Conservation (phyloP, 2,797 vertebrate species). For the Acanthiza pusilla region DNA sequence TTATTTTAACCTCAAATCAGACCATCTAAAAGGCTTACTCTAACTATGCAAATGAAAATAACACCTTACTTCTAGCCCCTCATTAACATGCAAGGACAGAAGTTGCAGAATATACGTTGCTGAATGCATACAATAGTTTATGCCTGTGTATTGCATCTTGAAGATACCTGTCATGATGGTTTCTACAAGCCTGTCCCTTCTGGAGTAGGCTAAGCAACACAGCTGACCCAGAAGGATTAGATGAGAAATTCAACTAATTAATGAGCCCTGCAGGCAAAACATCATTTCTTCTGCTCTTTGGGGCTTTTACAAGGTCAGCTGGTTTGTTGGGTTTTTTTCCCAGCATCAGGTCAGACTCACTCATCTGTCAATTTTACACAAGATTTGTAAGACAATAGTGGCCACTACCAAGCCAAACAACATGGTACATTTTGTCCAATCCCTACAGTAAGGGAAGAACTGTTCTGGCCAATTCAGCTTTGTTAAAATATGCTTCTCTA, state of each 20-base stretch:
- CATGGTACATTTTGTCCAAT: neutral
- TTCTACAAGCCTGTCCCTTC: constrained; percentile 17
- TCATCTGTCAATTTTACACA: constrained; percentile 10
- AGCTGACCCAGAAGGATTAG: constrained; percentile 46
- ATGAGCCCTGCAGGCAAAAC: constrained; percentile 44
- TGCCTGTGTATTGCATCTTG: neutral
- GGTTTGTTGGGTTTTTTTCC: neutral
- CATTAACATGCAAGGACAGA: neutral
- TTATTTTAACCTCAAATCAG: neutral
- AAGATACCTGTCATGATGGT: neutral
- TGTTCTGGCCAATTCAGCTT: neutral
- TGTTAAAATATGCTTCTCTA: neutral
- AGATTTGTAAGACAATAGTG: constrained; percentile 2
- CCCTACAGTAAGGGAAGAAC: neutral
- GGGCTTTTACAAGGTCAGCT: constrained; percentile 51
- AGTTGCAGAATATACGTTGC: neutral
- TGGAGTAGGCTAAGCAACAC: constrained; percentile 1
- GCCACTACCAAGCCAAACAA: neutral
- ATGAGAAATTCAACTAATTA: constrained; percentile 57
- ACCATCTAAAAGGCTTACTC: neutral
- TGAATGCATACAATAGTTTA: neutral
- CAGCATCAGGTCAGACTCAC: constrained; percentile 11
- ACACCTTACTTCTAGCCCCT: neutral
- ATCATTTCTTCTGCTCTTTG: constrained; percentile 44
- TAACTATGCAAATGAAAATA: neutral